Evolutionary conservation across 1,140 invertebrate genomes (phyloP).

Genomic region (Ectropis grisescens): DNA sequence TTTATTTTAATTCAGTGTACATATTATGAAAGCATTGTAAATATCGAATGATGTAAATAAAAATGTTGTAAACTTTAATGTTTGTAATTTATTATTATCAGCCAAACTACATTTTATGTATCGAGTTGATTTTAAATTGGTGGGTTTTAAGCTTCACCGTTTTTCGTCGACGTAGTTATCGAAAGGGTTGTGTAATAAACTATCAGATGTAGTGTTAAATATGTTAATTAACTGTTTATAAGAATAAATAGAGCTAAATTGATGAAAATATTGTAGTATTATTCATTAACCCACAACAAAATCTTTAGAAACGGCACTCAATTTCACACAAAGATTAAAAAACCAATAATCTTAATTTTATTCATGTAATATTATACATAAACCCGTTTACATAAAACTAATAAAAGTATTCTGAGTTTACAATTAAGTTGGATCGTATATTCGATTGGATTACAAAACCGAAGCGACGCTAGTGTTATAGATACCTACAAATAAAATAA

Average conservation of each 20-base stretch:
- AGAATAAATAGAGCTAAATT: conserved; percentile 47
- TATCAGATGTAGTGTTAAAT: conserved; percentile 52
- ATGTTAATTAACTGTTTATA: conserved; percentile 56
- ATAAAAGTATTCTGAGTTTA: no score
- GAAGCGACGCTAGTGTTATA: no score
- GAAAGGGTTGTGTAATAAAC: conserved; percentile 61
- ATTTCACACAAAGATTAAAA: neutral
- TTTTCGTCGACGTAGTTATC: conserved; percentile 29
- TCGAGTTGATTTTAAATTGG: conserved; percentile 8
- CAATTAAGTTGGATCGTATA: no score
- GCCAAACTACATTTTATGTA: conserved; percentile 26
- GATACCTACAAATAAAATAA: no score
- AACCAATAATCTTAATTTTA: no score
- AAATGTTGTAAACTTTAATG: conserved; percentile 11
- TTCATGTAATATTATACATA: no score
- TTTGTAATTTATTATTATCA: conserved; percentile 24
- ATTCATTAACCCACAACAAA: neutral
- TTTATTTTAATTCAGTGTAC: neutral
- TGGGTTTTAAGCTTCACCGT: conserved; percentile 13
- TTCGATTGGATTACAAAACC: no score
- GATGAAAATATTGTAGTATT: conserved; percentile 9
- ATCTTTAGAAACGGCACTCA: neutral
- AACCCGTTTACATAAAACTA: no score
- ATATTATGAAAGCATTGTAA: conserved; percentile 13
- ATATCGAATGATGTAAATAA: conserved; percentile 24